Evolutionary conservation across 2,888 invertebrate genomes (phyloP), one percentile per base, ranked within the genome.

Genomic region (Argyresthia albistria): DNA sequence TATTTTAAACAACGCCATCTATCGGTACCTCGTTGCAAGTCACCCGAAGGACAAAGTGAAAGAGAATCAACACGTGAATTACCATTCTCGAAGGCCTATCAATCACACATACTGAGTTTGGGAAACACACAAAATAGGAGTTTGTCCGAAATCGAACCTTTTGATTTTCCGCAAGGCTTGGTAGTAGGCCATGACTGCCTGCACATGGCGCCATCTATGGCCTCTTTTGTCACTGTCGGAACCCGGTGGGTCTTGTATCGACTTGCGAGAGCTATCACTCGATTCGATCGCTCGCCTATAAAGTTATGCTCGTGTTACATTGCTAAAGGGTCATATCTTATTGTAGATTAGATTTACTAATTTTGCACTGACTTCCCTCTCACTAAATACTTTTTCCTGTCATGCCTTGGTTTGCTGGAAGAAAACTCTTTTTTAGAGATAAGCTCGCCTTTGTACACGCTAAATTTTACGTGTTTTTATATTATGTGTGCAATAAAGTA

Each of bases 161-260:
- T 95, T 95, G 89, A 95, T 95, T 89, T 94, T 94, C 89, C 95
- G 91, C 77, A 95, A 91, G 67, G 95, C 92, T 88, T 94, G 93
- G 91, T 95, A 95, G 90, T 95, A 94, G 73, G 95, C 93, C 94
- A 95, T 93, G 75, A 95, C 95, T 69, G 95, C 95, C 76, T 94
- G 91, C 69, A 95, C 91, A 88, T 94, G 95, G 83, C 93, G 92
- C 95, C 95, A 95, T 80, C 93, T 94, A 88, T 93, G 94, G 75
- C 86, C 89, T 59, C 80, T 76, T 77, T 79, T 84, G 25, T 25
- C 25, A 25, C 25, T 25, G 72, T 82, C 81, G 61, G 84, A 76
- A 60, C 65, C 79, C 56, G 66, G 77, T 9, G 81, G 70, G 71
- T 81, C 83, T 75, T 67, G 78, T 68, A 73, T 64, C 74, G 83